Evolutionary conservation across 2,797 vertebrate genomes (phyloP), one percentile per base, ranked within the genome.

Genomic region (Neosalanx taihuensis): DNA sequence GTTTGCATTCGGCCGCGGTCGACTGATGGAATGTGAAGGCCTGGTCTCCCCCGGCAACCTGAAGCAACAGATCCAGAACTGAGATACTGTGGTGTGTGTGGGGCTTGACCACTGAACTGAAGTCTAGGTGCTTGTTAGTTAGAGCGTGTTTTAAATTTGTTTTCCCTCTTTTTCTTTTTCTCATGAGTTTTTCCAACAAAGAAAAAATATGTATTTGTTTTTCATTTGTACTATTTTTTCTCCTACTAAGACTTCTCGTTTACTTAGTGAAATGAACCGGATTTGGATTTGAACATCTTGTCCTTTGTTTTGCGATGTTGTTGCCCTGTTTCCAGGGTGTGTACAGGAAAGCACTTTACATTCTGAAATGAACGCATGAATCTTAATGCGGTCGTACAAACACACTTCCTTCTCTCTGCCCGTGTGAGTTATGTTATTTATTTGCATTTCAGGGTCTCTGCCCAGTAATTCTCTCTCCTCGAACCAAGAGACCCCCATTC

Each of bases 1-100:
- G 81, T 89, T 90, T 87, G 87, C 83, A 76, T 91, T 92, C 92
- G 85, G 84, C 91, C 89, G 91, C 93, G 89, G 89, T 93, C 90
- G 91, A 76, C 89, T 92, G 91, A 93, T 91, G 90, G 85, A 85
- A 92, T 89, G 88, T 91, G 93, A 94, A 89, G 88, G 86, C 84
- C 90, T 81, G 60, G 83, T 65, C 77, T 79, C 86, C 80, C 83
- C 87, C 83, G 81, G 88, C 86, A 83, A 90, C 83, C 79, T 86
- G 86, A 91, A 89, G 89, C 89, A 90, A 87, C 85, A 86, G 87
- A 83, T 86, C 86, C 81, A 71, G 59, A 78, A 82, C 83, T 57
- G 78, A 71, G 70, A 70, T 74, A 61, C 23, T 26, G 79, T 87
- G 81, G 73, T 81, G 78, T 82, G 81, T 88, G 81, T 88, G 77